Percentiles rank a stretch among this genome's conserved stretches.
phyloP scores from a whole-genome alignment of 2,113 vertebrate genomes.

The Trematomus loennbergii region DNA sequence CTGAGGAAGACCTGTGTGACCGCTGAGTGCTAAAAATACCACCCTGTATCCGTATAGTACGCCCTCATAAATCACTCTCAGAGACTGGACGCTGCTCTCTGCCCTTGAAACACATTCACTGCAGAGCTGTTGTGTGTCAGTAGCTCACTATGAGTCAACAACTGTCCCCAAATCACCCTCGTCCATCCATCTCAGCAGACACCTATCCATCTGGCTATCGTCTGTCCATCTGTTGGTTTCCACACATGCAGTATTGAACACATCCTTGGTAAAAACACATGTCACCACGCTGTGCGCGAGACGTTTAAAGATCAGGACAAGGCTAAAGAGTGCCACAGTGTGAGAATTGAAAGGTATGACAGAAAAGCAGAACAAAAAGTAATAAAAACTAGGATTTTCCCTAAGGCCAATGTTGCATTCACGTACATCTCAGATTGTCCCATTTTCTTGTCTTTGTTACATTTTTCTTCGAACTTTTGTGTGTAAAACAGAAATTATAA shows the following conservation, averaged over 20 bases:
- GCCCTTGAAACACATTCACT: constrained; percentile 16
- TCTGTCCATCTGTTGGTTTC: not conserved
- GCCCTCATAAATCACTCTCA: constrained; percentile 56
- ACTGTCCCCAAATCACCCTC: constrained; percentile 2
- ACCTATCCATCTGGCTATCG: not conserved
- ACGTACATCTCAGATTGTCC: too few species aligned
- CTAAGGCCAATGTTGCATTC: too few species aligned
- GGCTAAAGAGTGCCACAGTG: not conserved
- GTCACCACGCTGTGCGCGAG: not conserved
- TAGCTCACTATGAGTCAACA: not conserved
- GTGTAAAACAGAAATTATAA: too few species aligned
- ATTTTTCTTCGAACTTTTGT: too few species aligned
- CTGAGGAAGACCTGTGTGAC: constrained; percentile 50
- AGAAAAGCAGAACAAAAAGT: too few species aligned
- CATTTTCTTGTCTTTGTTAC: too few species aligned
- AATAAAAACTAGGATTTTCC: not conserved
- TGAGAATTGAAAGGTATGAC: not conserved
- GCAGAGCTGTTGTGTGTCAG: constrained; percentile 4
- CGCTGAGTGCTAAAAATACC: constrained; percentile 64
- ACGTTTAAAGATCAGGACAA: not conserved
- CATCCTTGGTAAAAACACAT: not conserved
- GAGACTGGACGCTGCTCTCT: constrained; percentile 7
- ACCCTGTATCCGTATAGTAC: constrained; percentile 23
- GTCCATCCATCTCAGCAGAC: not conserved
- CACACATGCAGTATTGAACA: not conserved